A percentile compares a stretch with the other conserved stretches of the same genome.
Evolutionary conservation across 2,797 vertebrate genomes (phyloP).

Genomic region (Sebastes itinus): DNA sequence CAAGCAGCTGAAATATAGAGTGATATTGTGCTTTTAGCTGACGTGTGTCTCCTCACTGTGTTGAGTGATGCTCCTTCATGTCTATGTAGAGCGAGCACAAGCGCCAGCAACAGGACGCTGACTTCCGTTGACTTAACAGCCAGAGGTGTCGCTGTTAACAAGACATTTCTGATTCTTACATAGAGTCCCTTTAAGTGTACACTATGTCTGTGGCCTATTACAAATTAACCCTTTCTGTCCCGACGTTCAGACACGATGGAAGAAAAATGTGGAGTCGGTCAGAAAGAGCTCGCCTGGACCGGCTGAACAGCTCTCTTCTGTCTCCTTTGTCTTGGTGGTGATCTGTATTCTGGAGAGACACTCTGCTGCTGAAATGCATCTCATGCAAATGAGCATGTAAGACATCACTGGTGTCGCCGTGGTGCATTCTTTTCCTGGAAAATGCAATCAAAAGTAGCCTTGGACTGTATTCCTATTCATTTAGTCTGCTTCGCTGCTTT

Average conservation of each 20-base stretch:
- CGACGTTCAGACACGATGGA: neutral
- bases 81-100: too few relatives aligned
- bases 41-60: too few relatives aligned
- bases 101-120: too few relatives aligned
- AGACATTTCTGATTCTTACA: too few relatives aligned
- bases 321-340: slow-evolving; percentile 53
- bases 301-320: slow-evolving; percentile 45
- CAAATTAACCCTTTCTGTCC: neutral
- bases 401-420: slow-evolving; percentile 32
- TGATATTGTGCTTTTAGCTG: too few relatives aligned
- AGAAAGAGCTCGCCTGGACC: slow-evolving; percentile 4
- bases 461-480: slow-evolving; percentile 55
- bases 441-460: slow-evolving; percentile 59
- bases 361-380: slow-evolving; percentile 69
- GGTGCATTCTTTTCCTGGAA: slow-evolving; percentile 38
- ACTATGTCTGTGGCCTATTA: neutral
- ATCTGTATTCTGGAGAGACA: slow-evolving; percentile 65
- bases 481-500: slow-evolving; percentile 68
- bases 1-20: too few relatives aligned
- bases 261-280: neutral
- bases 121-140: fast-evolving
- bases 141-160: too few relatives aligned
- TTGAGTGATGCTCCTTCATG: too few relatives aligned
- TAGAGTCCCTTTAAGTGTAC: neutral
- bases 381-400: slow-evolving; percentile 69